Percentiles rank a stretch among this genome's conserved stretches.
Evolutionary conservation across 2,797 vertebrate genomes (phyloP).

Genomic region (Platalea minor): DNA sequence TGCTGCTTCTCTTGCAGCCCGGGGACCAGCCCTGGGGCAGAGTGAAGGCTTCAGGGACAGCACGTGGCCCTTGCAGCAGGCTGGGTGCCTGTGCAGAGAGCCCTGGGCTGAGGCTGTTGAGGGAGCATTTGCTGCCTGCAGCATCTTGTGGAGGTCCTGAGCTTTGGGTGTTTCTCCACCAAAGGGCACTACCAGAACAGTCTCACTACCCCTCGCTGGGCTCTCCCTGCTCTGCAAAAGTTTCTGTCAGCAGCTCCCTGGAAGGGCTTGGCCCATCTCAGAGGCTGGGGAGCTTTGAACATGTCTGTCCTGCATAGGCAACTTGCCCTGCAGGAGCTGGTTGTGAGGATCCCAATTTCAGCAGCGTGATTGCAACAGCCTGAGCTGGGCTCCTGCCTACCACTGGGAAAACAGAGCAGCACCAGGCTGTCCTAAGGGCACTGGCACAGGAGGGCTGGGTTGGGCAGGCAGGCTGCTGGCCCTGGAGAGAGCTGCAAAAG

Average conservation of each 20-base stretch:
- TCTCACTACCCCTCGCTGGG: neutral
- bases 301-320: neutral
- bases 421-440: neutral
- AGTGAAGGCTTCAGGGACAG: neutral
- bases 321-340: neutral
- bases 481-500: neutral
- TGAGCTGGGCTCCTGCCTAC: neutral
- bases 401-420: neutral
- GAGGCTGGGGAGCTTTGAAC: neutral
- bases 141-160: neutral
- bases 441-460: neutral
- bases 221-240: neutral
- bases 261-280: neutral
- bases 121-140: neutral
- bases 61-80: rapidly evolving
- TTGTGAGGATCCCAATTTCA: neutral
- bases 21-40: neutral
- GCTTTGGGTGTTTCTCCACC: neutral
- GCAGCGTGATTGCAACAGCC: neutral
- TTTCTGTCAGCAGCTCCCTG: neutral
- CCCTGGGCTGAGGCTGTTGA: neutral
- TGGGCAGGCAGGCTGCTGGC: neutral
- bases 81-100: rapidly evolving
- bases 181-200: neutral
- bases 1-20: slow-evolving; percentile 45